Percentiles rank a stretch among this genome's conserved stretches.
phyloP scores from a whole-genome alignment of 2,113 vertebrate species.

The Copsychus sechellarum region DNA sequence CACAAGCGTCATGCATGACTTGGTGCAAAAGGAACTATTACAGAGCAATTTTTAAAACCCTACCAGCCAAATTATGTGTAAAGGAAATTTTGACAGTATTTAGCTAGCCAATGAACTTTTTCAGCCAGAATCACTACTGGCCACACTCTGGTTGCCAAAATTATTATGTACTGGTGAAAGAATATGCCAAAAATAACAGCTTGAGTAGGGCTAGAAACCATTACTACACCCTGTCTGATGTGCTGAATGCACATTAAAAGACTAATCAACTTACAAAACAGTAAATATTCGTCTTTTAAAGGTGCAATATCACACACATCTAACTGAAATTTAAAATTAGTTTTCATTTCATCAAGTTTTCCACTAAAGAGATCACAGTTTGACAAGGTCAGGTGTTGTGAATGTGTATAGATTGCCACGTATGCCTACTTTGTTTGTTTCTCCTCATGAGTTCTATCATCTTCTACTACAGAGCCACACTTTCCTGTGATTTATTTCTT shows the following conservation, averaged over 20 bases:
- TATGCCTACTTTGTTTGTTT: neutral
- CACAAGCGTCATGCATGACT: neutral
- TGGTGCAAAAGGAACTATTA: neutral
- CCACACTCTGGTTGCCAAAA: neutral
- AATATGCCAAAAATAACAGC: conserved; percentile 43
- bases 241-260: conserved; percentile 22
- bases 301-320: neutral
- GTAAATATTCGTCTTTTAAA: neutral
- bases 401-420: neutral
- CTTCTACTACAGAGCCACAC: neutral
- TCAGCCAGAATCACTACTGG: neutral
- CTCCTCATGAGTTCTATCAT: neutral
- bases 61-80: neutral
- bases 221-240: neutral
- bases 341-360: neutral
- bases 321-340: neutral
- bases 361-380: neutral
- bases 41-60: conserved; percentile 10
- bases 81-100: conserved; percentile 42
- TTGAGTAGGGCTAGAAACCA: neutral
- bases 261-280: neutral
- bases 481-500: neutral
- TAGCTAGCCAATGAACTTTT: neutral
- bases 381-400: neutral
- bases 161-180: neutral